Evolutionary conservation across 2,888 invertebrate genomes (phyloP), one percentile per base, ranked within the genome.

Genomic region (Amphipyra berbera): DNA sequence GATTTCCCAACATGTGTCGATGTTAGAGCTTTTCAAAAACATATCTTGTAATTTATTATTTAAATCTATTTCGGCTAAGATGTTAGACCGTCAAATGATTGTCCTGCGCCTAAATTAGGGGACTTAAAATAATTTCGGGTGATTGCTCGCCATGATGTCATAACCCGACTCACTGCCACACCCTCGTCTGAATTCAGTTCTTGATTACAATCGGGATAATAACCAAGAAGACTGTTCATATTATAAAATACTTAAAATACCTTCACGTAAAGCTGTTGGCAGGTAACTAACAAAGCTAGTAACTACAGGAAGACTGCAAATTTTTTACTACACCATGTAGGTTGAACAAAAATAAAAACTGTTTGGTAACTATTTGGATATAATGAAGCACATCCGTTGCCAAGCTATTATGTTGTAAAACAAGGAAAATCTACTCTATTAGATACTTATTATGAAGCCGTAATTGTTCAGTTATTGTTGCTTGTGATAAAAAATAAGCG

Each of bases 361-460:
- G 56, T 73, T 78, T 72, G 70, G 74, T 72, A 72, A 79, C 68
- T 77, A 79, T 82, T 83, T 78, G 67, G 49, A 41, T 69, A 73
- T 78, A 80, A 83, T 79, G 73, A 82, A 76, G 63, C 70, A 76
- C 77, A 79, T 81, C 81, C 83, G 74, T 62, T 77, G 64, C 52
- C 30, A 58, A 60, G 64, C 66, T 68, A 82, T 82, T 79, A 82
- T 61, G 72, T 78, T 77, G 62, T 80, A 73, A 80, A 76, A 81
- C 78, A 73, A 83, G 81, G 78, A 82, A 81, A 77, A 69, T 68
- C 55, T 52, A 69, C 49, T 71, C 69, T 56, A 69, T 79, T 72
- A 73, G 58, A 61, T 70, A 75, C 70, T 68, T 71, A 73, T 73
- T 78, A 61, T 48, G 58, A 54, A 63, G 54, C 41, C 62, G 76